Evolutionary conservation across 2,888 invertebrate species (phyloP).

Genomic region (Oscheius onirici): DNA sequence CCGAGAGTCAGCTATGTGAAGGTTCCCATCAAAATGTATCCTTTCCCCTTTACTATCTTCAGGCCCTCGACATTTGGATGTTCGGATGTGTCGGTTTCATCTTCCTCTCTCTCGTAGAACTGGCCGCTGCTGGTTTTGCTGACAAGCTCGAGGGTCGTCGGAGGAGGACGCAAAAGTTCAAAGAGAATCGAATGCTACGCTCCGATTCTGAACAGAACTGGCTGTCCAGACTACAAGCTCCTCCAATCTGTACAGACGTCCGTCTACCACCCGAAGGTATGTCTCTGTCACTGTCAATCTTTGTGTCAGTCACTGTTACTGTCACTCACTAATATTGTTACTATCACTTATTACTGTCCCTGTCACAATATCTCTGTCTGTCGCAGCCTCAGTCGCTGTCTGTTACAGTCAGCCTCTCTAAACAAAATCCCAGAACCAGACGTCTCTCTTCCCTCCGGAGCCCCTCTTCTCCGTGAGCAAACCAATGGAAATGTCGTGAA

Average conservation of each 20-base stretch:
- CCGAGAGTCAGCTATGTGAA: conserved; percentile 70
- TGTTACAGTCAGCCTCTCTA: no score
- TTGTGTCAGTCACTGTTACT: no score
- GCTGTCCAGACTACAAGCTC: conserved; percentile 51
- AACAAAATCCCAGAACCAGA: conserved; percentile 13
- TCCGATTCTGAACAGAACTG: conserved; percentile 70
- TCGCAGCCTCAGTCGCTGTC: no score
- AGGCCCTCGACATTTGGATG: conserved; percentile 71
- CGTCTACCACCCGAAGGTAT: conserved; percentile 29
- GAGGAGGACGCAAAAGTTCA: conserved; percentile 45
- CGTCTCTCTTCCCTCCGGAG: conserved; percentile 19
- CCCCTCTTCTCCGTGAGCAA: conserved; percentile 17
- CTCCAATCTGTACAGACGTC: conserved; percentile 28
- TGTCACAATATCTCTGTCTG: no score
- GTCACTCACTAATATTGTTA: no score
- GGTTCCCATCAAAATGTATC: conserved; percentile 29
- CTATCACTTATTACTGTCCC: no score
- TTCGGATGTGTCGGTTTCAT: conserved; percentile 71
- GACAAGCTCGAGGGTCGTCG: conserved; percentile 65
- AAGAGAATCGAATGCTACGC: conserved; percentile 62
- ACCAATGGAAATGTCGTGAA: conserved; percentile 27
- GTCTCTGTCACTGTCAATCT: no score
- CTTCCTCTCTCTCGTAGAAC: conserved; percentile 68
- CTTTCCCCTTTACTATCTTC: no score
- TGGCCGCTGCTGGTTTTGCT: conserved; percentile 71